phyloP scores from a whole-genome alignment of 2,113 vertebrate species.

The Leucosticte australis region DNA sequence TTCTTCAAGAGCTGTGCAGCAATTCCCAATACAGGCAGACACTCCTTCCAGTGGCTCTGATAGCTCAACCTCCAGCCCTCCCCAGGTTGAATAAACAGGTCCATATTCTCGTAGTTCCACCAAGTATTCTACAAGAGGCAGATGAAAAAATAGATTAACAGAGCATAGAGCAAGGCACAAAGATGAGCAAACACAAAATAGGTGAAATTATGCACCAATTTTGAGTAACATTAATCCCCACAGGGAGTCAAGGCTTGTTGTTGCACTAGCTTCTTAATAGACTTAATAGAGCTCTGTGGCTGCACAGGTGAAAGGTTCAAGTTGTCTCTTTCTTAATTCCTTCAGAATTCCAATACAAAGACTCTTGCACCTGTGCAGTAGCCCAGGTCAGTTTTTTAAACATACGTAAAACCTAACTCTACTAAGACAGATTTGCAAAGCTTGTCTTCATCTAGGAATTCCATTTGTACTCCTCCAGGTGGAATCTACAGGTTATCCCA shows the following conservation, averaged over 20 bases:
- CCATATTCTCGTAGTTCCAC: conserved; percentile 92
- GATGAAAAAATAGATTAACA: neutral
- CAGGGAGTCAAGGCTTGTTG: neutral
- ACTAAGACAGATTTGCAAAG: neutral
- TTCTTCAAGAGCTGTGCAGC: conserved; percentile 86
- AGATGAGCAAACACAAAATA: neutral
- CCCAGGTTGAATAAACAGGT: conserved; percentile 91
- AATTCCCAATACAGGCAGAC: conserved; percentile 84
- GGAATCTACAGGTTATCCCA: neutral
- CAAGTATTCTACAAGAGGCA: conserved; percentile 83
- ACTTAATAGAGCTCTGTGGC: neutral
- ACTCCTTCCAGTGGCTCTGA: conserved; percentile 88
- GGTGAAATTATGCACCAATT: neutral
- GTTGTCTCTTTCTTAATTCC: neutral
- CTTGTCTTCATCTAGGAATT: neutral
- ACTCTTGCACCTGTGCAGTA: neutral
- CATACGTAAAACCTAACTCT: neutral
- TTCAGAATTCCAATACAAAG: neutral
- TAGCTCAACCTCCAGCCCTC: conserved; percentile 82
- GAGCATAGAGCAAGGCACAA: neutral
- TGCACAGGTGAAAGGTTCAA: neutral
- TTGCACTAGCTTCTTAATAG: neutral
- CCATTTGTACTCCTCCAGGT: neutral
- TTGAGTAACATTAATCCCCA: neutral
- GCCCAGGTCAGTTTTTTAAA: neutral